Evolutionary conservation across 2,113 vertebrate genomes (phyloP), one percentile per base, ranked within the genome.

Genomic region (Pycnonotus jocosus): DNA sequence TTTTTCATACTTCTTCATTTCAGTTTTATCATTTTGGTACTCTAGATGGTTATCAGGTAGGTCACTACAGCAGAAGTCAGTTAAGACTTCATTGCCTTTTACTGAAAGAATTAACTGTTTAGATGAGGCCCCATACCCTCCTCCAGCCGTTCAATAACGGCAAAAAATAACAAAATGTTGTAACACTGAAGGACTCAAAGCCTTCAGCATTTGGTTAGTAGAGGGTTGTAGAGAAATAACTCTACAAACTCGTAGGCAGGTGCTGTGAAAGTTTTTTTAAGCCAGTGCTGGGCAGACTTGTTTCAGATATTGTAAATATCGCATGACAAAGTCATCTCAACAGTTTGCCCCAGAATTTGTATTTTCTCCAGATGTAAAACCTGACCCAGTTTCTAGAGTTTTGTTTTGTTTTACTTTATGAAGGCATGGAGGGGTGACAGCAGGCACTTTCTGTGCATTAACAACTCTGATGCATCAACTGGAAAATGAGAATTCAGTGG

Each of bases 401-500:
- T 61, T 76, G 31, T 54, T 70, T 70, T 64, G 18, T n/a, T 68
- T 61, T 74, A 48, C 42, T 88, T 95, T 86, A 86, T 53, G 76
- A 97, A 99, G 99, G 86, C 98, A 98, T 14, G 99, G 99, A 57
- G 99, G 99, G 84, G 98, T 98, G 91, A 99, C 98, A 5, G 99
- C 99, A 6, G 99, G 98, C 51, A 99, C 98, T 7, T 99, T 99
- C 97, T 99, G 99, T 92, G 97, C 98, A 31, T 97, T 99, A 47
- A 98, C 97, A 14, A 98, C 99, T 18, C 97, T 99, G 71, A 98
- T 98, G 94, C 96, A 98, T 77, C 99, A 99, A 66, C 98, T 99
- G 80, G 98, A 99, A 95, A 98, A 98, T 45, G 99, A 99, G 88
- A 98, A 98, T 38, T 98, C 98, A 4, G 96, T 99, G 62, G 99